A percentile compares a stretch with the other conserved stretches of the same genome.
These are phyloP conservation scores for Euproctis similis DNA, from an alignment of 2,888 invertebrate genomes.

Conservation along the genomic window DNA sequence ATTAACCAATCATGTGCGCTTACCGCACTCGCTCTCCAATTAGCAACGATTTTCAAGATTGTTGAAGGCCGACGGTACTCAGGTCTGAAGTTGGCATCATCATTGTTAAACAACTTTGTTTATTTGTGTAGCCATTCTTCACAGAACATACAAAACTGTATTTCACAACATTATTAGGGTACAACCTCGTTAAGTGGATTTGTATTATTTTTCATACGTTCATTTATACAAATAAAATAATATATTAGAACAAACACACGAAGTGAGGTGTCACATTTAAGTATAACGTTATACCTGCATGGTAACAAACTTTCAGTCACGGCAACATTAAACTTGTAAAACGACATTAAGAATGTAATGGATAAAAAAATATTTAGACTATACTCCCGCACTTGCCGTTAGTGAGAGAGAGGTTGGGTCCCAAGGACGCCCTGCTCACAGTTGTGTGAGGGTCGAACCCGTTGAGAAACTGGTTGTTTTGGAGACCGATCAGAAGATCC, in stretches of 20 bases:
- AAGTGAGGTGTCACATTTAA: slow-evolving; percentile 11
- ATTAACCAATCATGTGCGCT: too few relatives aligned
- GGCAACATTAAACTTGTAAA: slow-evolving; percentile 22
- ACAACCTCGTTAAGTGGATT: too few relatives aligned
- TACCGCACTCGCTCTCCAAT: too few relatives aligned
- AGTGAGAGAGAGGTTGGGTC: slow-evolving; percentile 53
- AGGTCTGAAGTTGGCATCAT: too few relatives aligned
- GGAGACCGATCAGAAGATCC: slow-evolving; percentile 59
- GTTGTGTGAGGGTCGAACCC: slow-evolving; percentile 47
- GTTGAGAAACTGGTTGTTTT: slow-evolving; percentile 66
- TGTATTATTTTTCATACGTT: too few relatives aligned
- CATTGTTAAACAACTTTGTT: too few relatives aligned
- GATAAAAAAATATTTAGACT: slow-evolving; percentile 39
- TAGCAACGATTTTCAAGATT: too few relatives aligned
- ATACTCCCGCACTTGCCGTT: slow-evolving; percentile 68
- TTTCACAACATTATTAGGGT: neutral
- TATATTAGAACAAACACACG: slow-evolving; percentile 8
- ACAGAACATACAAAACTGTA: neutral
- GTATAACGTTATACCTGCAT: slow-evolving; percentile 22
- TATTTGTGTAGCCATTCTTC: too few relatives aligned
- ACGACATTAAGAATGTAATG: slow-evolving; percentile 19
- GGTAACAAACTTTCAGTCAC: slow-evolving; percentile 26
- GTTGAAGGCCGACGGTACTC: too few relatives aligned
- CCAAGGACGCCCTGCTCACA: slow-evolving; percentile 35
- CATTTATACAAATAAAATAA: too few relatives aligned